phyloP scores from a whole-genome alignment of 1,140 invertebrate species.

The Antheraea pernyi region DNA sequence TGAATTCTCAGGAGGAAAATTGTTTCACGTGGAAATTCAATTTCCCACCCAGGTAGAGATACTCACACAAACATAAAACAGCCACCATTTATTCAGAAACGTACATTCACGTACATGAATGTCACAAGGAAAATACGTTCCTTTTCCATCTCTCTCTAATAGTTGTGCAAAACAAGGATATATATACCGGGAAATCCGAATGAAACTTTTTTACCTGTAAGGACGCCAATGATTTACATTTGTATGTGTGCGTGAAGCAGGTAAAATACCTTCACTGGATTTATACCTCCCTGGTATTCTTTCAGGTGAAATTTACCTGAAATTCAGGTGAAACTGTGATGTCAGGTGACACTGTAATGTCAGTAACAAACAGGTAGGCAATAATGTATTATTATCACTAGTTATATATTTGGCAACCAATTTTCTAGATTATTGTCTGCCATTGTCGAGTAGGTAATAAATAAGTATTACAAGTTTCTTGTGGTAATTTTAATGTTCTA shows the following conservation, averaged over 20 bases:
- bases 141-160: neutral
- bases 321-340: conserved; percentile 8
- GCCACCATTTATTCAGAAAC: neutral
- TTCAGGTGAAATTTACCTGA: conserved; percentile 53
- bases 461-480: too few relatives aligned
- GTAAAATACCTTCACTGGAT: conserved; percentile 38
- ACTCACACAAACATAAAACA: neutral
- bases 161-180: neutral
- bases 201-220: neutral
- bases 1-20: conserved; percentile 36
- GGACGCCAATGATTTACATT: neutral
- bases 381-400: too few relatives aligned
- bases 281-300: conserved; percentile 51
- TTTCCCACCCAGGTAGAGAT: neutral
- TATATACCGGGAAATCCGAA: neutral
- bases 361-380: neutral
- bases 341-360: neutral
- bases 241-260: conserved; percentile 24
- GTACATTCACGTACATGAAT: neutral
- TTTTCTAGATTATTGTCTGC: too few relatives aligned
- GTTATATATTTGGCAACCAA: too few relatives aligned
- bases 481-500: too few relatives aligned
- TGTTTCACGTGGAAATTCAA: conserved; percentile 38
- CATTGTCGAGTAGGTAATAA: too few relatives aligned
- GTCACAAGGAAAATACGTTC: neutral